Evolutionary conservation across 2,113 vertebrate genomes (phyloP).

Genomic region (Atrichornis clamosus): DNA sequence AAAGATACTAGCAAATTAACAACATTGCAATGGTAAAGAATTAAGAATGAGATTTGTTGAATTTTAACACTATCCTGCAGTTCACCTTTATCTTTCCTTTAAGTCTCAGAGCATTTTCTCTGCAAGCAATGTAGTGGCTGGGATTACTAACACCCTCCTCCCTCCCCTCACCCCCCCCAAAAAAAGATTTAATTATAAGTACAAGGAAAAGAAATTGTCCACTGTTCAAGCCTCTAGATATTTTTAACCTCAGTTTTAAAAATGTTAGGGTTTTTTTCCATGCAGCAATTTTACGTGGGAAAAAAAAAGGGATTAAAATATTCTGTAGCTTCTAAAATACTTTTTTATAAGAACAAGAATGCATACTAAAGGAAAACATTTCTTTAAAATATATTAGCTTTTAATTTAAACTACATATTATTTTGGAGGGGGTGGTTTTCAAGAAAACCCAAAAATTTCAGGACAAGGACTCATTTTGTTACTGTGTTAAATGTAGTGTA

Average conservation of each 20-base stretch:
- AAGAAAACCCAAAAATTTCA: background rate
- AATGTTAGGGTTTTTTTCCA: background rate
- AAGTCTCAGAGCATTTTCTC: constrained; percentile 4
- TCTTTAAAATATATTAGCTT: background rate
- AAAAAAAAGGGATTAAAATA: background rate
- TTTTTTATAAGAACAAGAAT: background rate
- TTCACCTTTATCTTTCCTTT: background rate
- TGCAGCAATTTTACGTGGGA: background rate
- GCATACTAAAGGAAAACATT: background rate
- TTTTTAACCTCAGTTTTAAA: constrained; percentile 12
- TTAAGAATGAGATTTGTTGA: background rate
- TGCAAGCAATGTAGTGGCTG: background rate
- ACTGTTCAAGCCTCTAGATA: background rate
- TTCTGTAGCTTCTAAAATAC: background rate
- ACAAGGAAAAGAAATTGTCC: background rate
- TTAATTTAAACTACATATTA: background rate
- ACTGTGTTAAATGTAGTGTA: background rate
- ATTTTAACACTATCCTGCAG: background rate
- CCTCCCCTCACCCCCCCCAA: rapidly evolving
- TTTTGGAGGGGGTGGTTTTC: background rate
- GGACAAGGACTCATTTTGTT: background rate
- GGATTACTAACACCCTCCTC: background rate
- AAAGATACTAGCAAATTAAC: background rate
- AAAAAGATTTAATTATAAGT: background rate
- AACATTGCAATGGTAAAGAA: background rate